A percentile compares a stretch with the other conserved stretches of the same genome.
Conservation (phyloP, 2,797 vertebrate species). For the Sebastes elongatus region DNA sequence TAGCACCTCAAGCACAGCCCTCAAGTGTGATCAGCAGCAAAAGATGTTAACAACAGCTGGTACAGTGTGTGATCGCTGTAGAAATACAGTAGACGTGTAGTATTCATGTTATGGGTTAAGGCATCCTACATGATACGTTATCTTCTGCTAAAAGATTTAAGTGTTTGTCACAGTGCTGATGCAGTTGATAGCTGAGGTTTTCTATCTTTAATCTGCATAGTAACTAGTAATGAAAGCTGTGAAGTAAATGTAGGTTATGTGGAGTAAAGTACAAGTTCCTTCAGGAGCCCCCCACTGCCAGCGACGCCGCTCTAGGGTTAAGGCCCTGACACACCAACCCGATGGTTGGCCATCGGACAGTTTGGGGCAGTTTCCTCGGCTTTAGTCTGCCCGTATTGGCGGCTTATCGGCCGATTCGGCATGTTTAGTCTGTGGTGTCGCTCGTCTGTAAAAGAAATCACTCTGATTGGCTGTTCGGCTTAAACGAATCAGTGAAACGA, state of each 20-base stretch:
- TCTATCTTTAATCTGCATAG: background rate
- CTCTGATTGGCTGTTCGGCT: too few relatives aligned
- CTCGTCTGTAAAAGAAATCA: too few relatives aligned
- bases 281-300: too few relatives aligned
- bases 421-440: too few relatives aligned
- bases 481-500: too few relatives aligned
- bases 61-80: constrained; percentile 9
- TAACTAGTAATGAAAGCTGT: background rate
- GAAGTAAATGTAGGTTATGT: background rate
- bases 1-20: constrained; percentile 49
- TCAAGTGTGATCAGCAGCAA: constrained; percentile 53
- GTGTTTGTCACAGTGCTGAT: background rate
- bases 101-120: background rate
- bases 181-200: background rate
- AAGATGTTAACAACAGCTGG: constrained; percentile 32
- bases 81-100: background rate
- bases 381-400: too few relatives aligned
- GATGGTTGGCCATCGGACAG: too few relatives aligned
- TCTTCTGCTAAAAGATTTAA: background rate
- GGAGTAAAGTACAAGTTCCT: background rate
- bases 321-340: too few relatives aligned
- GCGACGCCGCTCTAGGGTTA: too few relatives aligned
- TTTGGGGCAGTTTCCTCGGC: too few relatives aligned
- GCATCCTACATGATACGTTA: too few relatives aligned
- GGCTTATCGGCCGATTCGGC: too few relatives aligned